Evolutionary conservation across 2,113 vertebrate species (phyloP).

Genomic region (Peromyscus maniculatus): DNA sequence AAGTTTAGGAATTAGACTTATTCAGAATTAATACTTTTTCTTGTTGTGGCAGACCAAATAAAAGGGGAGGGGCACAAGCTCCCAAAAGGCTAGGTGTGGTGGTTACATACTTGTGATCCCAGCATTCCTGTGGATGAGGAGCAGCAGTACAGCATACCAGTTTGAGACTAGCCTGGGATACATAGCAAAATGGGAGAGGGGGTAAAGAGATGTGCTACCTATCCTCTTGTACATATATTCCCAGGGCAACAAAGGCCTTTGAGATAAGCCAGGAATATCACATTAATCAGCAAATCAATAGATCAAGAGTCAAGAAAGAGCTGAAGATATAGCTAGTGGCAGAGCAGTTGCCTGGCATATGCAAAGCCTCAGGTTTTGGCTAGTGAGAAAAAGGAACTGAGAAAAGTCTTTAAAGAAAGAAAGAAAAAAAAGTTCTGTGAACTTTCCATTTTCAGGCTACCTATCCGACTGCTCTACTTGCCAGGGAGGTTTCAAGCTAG

Average conservation of each 20-base stretch:
- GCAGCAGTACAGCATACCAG: background rate
- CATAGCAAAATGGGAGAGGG: background rate
- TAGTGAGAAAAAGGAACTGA: slow-evolving; percentile 22
- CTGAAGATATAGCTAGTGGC: background rate
- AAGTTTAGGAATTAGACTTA: slow-evolving; percentile 47
- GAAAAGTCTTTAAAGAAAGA: background rate
- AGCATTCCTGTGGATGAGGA: background rate
- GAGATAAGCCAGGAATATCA: background rate
- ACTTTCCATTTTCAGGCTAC: slow-evolving; percentile 56
- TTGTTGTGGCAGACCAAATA: background rate
- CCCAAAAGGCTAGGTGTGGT: background rate
- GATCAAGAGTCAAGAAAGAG: background rate
- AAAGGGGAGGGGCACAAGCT: background rate
- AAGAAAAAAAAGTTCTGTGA: background rate
- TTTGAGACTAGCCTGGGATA: background rate
- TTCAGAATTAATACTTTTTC: background rate
- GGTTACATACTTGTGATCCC: background rate
- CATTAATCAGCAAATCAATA: background rate
- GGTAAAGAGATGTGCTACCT: background rate
- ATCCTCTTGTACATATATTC: background rate
- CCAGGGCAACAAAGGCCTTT: background rate
- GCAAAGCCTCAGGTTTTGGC: background rate
- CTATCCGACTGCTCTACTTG: slow-evolving; percentile 47
- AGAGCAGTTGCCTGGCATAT: background rate
- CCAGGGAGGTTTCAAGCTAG: background rate